Conservation (phyloP, 2,888 invertebrate species). For the Laspeyria flexula region DNA sequence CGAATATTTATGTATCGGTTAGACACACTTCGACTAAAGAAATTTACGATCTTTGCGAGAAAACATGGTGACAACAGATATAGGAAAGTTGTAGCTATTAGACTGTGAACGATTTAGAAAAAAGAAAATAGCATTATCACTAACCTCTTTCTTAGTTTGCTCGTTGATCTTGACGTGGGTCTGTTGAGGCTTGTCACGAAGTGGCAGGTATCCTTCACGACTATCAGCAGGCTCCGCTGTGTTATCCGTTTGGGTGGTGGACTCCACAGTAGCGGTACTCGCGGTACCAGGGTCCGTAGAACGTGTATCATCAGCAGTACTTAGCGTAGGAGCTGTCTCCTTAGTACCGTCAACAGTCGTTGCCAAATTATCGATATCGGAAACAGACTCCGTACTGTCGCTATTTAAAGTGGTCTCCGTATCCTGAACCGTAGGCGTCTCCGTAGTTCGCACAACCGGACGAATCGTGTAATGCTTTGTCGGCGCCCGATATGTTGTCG, state of each 20-base stretch:
- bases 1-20: slow-evolving; percentile 55
- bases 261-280: slow-evolving; percentile 69
- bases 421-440: slow-evolving; percentile 71
- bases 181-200: slow-evolving; percentile 80
- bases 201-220: slow-evolving; percentile 80
- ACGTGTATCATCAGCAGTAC: slow-evolving; percentile 66
- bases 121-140: slow-evolving; percentile 70
- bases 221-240: slow-evolving; percentile 78
- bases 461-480: slow-evolving; percentile 85
- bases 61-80: slow-evolving; percentile 56
- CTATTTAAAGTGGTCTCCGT: slow-evolving; percentile 80
- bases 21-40: slow-evolving; percentile 53
- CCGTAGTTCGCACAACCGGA: slow-evolving; percentile 73
- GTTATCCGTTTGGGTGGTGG: slow-evolving; percentile 68
- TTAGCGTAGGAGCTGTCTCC: slow-evolving; percentile 67
- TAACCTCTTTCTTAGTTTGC: slow-evolving; percentile 85
- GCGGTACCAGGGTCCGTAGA: slow-evolving; percentile 69
- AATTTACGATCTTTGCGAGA: slow-evolving; percentile 61
- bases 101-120: slow-evolving; percentile 74
- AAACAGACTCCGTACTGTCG: slow-evolving; percentile 83
- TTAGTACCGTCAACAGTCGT: slow-evolving; percentile 68
- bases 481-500: slow-evolving; percentile 70
- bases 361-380: slow-evolving; percentile 66
- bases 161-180: slow-evolving; percentile 84
- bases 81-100: slow-evolving; percentile 73